Base-by-base conservation (phyloP, 2,113 vertebrate genomes). In the Syngnathus floridae region DNA sequence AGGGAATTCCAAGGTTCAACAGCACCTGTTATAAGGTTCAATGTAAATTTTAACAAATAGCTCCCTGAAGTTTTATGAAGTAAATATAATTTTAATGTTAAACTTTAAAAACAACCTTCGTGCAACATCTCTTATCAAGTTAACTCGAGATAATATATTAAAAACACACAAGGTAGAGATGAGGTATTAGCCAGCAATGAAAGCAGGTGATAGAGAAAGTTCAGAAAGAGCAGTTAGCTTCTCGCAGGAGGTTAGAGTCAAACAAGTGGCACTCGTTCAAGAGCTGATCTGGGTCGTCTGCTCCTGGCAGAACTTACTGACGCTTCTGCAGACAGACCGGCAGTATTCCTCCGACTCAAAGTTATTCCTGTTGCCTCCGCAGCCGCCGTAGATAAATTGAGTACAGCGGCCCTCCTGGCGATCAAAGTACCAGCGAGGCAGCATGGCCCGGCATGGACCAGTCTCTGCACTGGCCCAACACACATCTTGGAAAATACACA, bases 361-460 rank as follows among this genome's bases (percentile, higher is more conserved):
- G 94, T 99, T 99, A 95, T 99, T 99, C 88, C 95, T 90, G 93
- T 99, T 98, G 79, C 97, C 97, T 31, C 97, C 96, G 52, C 97
- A 99, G 93, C 97, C 97, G 37, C 97, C 96, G 84, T 96, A 98
- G 95, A 96, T 95, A 93, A 98, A 98, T 70, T 93, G 94, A 51
- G 86, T 93, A 10, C 96, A 98, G 84, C 90, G 93, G 85, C 93
- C 93, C 88, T 97, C 94, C 26, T 92, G 86, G 72, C 90, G 88
- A 79, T 98, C 95, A 94, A 94, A 99, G 92, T 92, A 98, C 97
- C 97, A 99, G 90, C 96, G 95, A 88, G 94, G 90, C 92, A 98
- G 93, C 94, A 97, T 93, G 59, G 95, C 94, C 66, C 93, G 92
- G 90, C 97, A 99, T 0, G 96, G 96, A 68, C 97, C 97, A 0